phyloP scores from a whole-genome alignment of 23 tunicate genomes.

The Halocynthia aurantium region DNA sequence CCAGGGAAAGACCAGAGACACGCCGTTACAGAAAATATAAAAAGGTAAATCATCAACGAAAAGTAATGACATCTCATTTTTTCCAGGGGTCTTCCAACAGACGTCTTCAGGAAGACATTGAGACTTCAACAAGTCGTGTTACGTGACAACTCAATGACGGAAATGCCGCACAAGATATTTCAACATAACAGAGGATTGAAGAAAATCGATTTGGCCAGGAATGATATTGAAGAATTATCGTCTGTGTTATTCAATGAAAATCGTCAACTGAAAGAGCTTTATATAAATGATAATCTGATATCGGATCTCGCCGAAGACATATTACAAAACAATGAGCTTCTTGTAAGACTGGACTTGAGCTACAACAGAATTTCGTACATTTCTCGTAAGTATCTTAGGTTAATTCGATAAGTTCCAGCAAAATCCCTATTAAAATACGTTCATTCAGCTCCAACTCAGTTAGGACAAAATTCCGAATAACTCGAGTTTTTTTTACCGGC shows the following conservation, averaged over 20 bases:
- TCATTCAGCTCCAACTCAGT: too few species aligned
- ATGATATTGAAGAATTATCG: slow-evolving; percentile 4
- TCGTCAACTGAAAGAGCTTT: slow-evolving; percentile 3
- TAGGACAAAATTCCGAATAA: too few species aligned
- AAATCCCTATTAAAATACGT: too few species aligned
- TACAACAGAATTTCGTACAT: slow-evolving; percentile 7
- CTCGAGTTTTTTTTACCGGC: too few species aligned
- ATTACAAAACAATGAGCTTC: background rate
- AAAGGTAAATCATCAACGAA: too few species aligned
- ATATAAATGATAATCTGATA: slow-evolving; percentile 9
- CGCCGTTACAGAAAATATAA: too few species aligned
- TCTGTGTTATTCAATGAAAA: background rate
- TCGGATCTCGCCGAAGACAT: background rate
- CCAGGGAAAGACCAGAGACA: too few species aligned
- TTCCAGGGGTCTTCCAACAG: background rate
- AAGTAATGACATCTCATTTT: background rate
- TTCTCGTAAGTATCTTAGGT: slow-evolving; percentile 2
- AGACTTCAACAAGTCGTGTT: slow-evolving; percentile 15
- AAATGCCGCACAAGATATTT: slow-evolving; percentile 7
- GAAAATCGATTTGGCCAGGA: slow-evolving; percentile 4
- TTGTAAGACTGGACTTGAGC: slow-evolving; percentile 7
- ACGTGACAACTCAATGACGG: slow-evolving; percentile 1
- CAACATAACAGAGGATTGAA: background rate
- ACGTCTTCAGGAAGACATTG: slow-evolving; percentile 5
- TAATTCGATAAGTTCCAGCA: too few species aligned